Evolutionary conservation across 2,113 vertebrate genomes (phyloP), one percentile per base, ranked within the genome.

Genomic region (Etheostoma spectabile): DNA sequence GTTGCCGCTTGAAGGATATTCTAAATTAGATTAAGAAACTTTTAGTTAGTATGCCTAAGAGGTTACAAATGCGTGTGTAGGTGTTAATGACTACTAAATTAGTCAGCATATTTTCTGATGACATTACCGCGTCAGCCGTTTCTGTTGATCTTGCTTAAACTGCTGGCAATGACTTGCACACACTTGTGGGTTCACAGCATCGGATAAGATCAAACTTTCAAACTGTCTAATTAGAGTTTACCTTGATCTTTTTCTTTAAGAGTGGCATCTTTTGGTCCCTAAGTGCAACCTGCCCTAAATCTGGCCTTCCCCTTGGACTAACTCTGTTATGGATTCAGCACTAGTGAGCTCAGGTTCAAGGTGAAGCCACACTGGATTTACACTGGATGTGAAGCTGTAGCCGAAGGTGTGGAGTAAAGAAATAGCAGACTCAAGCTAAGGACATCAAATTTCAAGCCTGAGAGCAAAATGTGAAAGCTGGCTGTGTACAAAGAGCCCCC

Each of bases 81-180:
- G 78, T 59, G 83, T 86, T 68, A 85, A 90, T 83, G 67, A 84
- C 76, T 83, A 27, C 42, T 60, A 38, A 80, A 84, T 79, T 71
- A 86, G 91, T 94, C 93, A 95, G 91, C 91, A 77, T 67, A 74
- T 88, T 88, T 86, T 68, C 60, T 88, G 79, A 91, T 86, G 83
- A 86, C 83, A 83, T 91, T 86, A 92, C 51, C 80, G 51, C 84
- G 88, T 86, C 73, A 86, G 80, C 72, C 64, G 63, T 86, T 90
- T 93, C 75, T 83, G 74, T 88, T 77, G 68, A 87, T 81, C 66
- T 76, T 59, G 72, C 82, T 74, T 27, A 86, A 81, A 74, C 35
- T 72, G 51, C 53, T 13, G 19, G 84, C 46, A 80, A 81, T 86
- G 81, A 84, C 78, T 63, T 64, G 8, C 24, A 77, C 61, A 80